These are phyloP conservation scores for Diploptera punctata DNA, from an alignment of 2,888 invertebrate genomes.

Conservation along the genomic window DNA sequence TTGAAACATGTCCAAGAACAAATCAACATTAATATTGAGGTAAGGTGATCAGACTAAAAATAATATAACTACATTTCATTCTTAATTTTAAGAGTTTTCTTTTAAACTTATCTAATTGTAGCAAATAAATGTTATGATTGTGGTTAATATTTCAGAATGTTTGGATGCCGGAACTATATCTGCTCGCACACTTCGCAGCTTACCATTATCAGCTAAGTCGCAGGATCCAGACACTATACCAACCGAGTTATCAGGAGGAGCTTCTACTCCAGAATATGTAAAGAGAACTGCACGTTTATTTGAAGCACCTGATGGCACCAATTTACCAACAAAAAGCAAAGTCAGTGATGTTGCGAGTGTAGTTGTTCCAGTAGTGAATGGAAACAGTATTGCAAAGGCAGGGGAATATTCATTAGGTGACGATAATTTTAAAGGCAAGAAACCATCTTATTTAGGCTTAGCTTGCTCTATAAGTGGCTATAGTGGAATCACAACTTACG, in stretches of 20 bases:
- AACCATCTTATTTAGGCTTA: constrained; percentile 87
- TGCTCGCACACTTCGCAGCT: constrained; percentile 59
- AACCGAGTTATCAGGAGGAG: constrained; percentile 34
- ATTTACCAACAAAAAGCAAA: not conserved
- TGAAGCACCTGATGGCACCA: constrained; percentile 39
- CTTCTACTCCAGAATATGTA: constrained; percentile 52
- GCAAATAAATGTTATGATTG: not conserved
- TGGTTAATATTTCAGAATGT: constrained; percentile 21
- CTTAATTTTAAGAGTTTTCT: no score
- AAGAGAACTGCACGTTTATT: constrained; percentile 52
- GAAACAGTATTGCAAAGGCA: not conserved
- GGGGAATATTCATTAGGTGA: constrained; percentile 19
- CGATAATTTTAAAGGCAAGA: constrained; percentile 57
- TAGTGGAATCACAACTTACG: constrained; percentile 85
- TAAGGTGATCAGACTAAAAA: no score
- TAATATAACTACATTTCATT: no score
- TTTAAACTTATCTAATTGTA: constrained; percentile 45
- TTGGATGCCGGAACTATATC: constrained; percentile 51
- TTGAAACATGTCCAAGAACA: no score
- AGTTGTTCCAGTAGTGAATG: constrained; percentile 27
- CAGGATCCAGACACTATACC: constrained; percentile 23
- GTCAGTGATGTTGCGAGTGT: constrained; percentile 10
- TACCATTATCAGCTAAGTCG: constrained; percentile 51
- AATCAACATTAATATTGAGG: no score
- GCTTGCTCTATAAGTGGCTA: constrained; percentile 93